Evolutionary conservation across 2,888 invertebrate species (phyloP), one percentile per base, ranked within the genome.

Genomic region (Ormyrus nitidulus): DNA sequence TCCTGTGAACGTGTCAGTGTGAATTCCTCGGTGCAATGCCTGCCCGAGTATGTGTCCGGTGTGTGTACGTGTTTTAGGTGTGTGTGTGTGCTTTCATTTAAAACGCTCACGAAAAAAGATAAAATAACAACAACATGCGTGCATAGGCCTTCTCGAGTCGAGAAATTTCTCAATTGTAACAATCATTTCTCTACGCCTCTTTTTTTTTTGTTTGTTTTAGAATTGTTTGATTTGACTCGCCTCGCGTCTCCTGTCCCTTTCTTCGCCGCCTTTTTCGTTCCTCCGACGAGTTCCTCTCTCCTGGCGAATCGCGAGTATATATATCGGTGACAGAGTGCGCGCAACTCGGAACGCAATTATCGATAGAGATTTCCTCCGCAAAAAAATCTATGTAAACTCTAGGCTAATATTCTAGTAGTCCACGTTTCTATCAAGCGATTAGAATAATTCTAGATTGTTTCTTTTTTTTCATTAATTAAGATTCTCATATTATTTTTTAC

Each of bases 101-200:
- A 74, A 70, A 75, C 19, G 59, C 54, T 75, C 58, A 75, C 58
- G 76, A 68, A 73, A 69, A 64, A 68, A 65, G 75, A 75, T 68
- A 77, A 77, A 80, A 80, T 53, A 73, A 77, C 68, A 79, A 66
- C 65, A 66, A 71, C 62, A 62, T 64, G 64, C 13, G 77, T 77
- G 77, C 77, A 77, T 80, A 80, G 80, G 80, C 80, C 80, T 77
- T 80, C 54, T 73, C 68, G 9, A 76, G n/a, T 56, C 11, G 61
- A 76, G 66, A 76, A 68, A 66, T 46, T 75, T 66, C 72, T 19
- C 19, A 19, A 19, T 19, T 19, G 19, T 64, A 72, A 76, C 44
- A 66, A 75, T 59, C 44, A 71, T 61, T 70, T 61, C 11, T 46
- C 70, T 65, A 65, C 46, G 48, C 65, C n/a, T 13, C n/a, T 34